Conservation (phyloP, 2,797 vertebrate species). For the Helarctos malayanus region DNA sequence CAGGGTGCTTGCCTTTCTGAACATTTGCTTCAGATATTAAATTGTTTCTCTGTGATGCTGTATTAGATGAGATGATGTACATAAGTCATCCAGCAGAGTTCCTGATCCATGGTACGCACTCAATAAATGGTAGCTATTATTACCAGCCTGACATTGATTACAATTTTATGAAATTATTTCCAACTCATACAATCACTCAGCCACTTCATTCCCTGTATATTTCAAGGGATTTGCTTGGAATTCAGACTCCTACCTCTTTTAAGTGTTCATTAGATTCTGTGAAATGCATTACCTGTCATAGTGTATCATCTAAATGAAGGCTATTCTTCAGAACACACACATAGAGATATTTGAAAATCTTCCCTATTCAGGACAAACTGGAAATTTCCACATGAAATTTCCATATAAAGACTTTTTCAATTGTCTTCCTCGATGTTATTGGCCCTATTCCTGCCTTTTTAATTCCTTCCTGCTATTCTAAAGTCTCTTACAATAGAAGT, state of each 20-base stretch:
- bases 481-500: neutral
- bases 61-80: neutral
- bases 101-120: neutral
- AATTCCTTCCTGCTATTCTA: neutral
- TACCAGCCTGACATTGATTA: neutral
- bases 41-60: neutral
- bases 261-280: neutral
- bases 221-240: conserved; percentile 29
- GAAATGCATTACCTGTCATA: conserved; percentile 44
- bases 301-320: conserved; percentile 39
- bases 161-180: conserved; percentile 72
- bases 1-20: neutral
- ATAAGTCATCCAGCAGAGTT: neutral
- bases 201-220: neutral
- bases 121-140: conserved; percentile 40
- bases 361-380: neutral
- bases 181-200: neutral
- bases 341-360: conserved; percentile 31
- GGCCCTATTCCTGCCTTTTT: neutral
- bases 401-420: neutral
- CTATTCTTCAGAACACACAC: neutral
- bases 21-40: neutral
- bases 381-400: conserved; percentile 46
- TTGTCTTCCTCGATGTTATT: conserved; percentile 13
- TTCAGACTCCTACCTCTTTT: neutral